phyloP scores from a whole-genome alignment of 1,140 invertebrate genomes.

The Telenomus remus region DNA sequence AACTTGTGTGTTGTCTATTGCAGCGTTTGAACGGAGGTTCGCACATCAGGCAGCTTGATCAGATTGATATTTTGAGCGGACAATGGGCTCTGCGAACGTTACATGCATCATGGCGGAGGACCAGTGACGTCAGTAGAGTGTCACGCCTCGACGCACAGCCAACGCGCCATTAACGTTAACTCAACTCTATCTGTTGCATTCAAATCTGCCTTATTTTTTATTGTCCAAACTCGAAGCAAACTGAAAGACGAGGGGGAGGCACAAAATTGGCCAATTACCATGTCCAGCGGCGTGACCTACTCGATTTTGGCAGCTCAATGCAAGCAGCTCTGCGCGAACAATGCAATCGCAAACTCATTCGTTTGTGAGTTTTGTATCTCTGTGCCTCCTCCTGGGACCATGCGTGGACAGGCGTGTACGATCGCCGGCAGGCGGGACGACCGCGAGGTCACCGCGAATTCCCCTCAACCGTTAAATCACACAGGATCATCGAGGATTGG shows the following conservation, averaged over 20 bases:
- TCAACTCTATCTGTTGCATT: conserved; percentile 59
- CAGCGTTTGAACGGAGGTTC: too few relatives aligned
- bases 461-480: conserved; percentile 41
- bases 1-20: too few relatives aligned
- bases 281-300: conserved; percentile 2
- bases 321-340: too few relatives aligned
- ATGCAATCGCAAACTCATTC: not conserved
- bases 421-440: conserved; percentile 42
- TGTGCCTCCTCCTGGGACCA: too few relatives aligned
- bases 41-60: too few relatives aligned
- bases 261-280: conserved; percentile 49
- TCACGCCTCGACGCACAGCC: conserved; percentile 69
- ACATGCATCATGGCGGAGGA: conserved; percentile 59
- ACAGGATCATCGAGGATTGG: conserved; percentile 73
- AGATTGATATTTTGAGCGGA: too few relatives aligned
- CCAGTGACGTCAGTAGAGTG: conserved; percentile 73
- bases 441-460: conserved; percentile 41
- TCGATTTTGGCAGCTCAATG: not conserved
- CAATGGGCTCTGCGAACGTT: conserved; percentile 20
- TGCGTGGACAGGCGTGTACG: conserved; percentile 54
- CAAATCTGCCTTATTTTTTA: conserved; percentile 45
- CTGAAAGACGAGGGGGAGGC: conserved; percentile 54
- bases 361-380: not conserved
- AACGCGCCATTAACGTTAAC: conserved; percentile 69
- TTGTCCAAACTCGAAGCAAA: conserved; percentile 45